Percentiles rank a stretch among this genome's conserved stretches.
Conservation (phyloP, 2,888 invertebrate species). For the Lepidocyrtinus sp. region DNA sequence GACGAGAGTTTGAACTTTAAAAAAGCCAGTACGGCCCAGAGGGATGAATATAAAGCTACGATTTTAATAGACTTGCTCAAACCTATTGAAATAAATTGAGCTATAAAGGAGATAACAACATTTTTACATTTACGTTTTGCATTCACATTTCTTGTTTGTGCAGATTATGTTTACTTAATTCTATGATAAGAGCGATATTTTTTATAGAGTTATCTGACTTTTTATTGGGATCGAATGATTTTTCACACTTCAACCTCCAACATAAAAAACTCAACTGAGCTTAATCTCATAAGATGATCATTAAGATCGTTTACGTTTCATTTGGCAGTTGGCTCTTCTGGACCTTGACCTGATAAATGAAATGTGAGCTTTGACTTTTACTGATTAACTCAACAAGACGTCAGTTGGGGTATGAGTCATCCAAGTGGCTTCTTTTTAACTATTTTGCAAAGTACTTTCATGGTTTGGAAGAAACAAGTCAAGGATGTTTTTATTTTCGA, state of each 20-base stretch:
- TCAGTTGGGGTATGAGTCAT: constrained; percentile 20
- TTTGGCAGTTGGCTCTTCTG: not conserved
- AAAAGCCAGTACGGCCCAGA: constrained; percentile 19
- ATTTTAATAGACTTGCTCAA: too few species aligned
- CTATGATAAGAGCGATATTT: not conserved
- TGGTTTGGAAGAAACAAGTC: too few species aligned
- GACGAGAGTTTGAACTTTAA: constrained; percentile 49
- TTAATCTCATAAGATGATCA: constrained; percentile 26
- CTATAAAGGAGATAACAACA: constrained; percentile 17
- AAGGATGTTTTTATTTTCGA: too few species aligned
- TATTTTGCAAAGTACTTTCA: too few species aligned
- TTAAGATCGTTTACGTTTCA: constrained; percentile 21
- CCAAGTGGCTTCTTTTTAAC: not conserved
- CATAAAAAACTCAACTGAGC: not conserved
- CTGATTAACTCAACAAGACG: too few species aligned
- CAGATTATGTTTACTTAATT: too few species aligned
- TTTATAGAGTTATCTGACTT: not conserved
- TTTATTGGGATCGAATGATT: not conserved
- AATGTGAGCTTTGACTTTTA: not conserved
- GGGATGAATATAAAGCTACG: constrained; percentile 26
- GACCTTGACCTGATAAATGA: constrained; percentile 44
- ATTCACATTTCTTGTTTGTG: too few species aligned
- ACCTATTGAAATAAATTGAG: not conserved
- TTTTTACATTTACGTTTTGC: too few species aligned
- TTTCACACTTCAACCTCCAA: not conserved